Evolutionary conservation across 2,113 vertebrate genomes (phyloP).

Genomic region (Typhlomys cinereus): DNA sequence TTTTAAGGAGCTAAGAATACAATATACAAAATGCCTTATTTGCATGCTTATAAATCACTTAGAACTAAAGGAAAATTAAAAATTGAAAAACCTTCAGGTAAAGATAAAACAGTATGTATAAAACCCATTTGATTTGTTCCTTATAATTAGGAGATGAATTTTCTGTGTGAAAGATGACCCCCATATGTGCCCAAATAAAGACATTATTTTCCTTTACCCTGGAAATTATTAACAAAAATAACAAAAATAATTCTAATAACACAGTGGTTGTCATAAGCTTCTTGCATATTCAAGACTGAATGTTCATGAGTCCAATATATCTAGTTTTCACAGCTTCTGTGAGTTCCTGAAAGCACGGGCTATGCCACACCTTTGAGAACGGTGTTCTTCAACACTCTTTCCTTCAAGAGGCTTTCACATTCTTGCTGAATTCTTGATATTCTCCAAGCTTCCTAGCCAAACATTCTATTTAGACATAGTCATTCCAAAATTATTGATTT

Average conservation of each 20-base stretch:
- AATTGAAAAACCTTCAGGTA: background rate
- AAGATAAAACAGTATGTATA: background rate
- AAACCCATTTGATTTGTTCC: background rate
- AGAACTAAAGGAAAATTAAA: background rate
- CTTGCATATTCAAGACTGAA: too few relatives aligned
- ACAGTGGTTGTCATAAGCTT: too few relatives aligned
- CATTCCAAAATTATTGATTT: too few relatives aligned
- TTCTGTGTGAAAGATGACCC: background rate
- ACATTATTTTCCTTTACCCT: background rate
- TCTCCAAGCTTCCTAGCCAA: too few relatives aligned
- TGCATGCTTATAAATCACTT: background rate
- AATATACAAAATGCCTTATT: background rate
- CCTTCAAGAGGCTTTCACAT: fast-evolving
- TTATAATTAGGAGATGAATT: background rate
- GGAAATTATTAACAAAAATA: background rate
- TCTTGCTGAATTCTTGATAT: background rate
- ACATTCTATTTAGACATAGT: too few relatives aligned
- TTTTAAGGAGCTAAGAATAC: background rate
- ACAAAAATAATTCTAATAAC: too few relatives aligned
- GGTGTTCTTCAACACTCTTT: too few relatives aligned
- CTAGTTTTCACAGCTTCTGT: too few relatives aligned
- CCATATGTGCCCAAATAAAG: background rate
- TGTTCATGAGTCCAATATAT: too few relatives aligned
- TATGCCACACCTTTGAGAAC: too few relatives aligned
- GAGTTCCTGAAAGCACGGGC: too few relatives aligned